These are phyloP conservation scores for Galbula dea DNA, from an alignment of 2,113 vertebrate genomes.

Conservation along the genomic window DNA sequence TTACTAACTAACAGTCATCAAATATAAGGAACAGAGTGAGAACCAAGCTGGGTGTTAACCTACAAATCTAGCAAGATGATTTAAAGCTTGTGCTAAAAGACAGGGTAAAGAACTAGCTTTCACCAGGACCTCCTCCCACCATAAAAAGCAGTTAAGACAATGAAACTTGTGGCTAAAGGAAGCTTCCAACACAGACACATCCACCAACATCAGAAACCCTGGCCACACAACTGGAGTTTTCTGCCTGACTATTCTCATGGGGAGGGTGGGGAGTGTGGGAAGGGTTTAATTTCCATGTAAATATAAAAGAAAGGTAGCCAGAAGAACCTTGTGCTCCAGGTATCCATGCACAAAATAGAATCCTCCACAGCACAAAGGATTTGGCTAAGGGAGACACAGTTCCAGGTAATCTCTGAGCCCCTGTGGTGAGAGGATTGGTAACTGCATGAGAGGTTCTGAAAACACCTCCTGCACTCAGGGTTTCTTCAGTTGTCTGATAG, in stretches of 20 bases:
- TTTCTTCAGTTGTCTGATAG: background rate
- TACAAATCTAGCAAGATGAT: background rate
- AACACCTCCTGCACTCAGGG: background rate
- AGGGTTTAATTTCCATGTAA: background rate
- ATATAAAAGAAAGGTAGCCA: background rate
- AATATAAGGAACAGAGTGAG: background rate
- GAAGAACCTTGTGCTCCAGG: background rate
- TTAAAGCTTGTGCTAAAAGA: background rate
- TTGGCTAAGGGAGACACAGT: background rate
- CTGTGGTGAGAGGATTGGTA: fast-evolving
- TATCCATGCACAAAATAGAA: too few relatives aligned
- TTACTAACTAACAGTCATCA: background rate
- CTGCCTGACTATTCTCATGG: background rate
- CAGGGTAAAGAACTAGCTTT: background rate
- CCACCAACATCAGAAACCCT: background rate
- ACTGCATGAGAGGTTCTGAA: fast-evolving
- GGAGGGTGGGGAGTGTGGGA: too few relatives aligned
- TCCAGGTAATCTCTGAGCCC: background rate
- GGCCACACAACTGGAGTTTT: background rate
- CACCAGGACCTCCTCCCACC: background rate
- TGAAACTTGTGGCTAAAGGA: background rate
- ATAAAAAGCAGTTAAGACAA: background rate
- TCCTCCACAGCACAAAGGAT: background rate
- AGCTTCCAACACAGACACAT: fast-evolving
- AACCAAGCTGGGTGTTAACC: background rate